A percentile compares a stretch with the other conserved stretches of the same genome.
Conservation (phyloP, 2,797 vertebrate genomes). For the Ptychobarbus kaznakovi region DNA sequence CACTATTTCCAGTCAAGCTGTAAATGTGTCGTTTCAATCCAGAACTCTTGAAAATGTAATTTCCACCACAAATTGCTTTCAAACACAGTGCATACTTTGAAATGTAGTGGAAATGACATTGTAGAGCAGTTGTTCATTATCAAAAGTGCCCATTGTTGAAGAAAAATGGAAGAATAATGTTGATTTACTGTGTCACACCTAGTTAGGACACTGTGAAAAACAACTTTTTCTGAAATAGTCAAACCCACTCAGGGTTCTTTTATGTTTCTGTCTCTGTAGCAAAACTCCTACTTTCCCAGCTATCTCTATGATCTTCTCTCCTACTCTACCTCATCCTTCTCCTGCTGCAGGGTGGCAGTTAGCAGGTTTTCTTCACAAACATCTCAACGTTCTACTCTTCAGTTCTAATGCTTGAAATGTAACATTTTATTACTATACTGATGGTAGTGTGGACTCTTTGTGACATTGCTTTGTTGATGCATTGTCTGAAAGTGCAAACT, state of each 20-base stretch:
- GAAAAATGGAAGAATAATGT: background rate
- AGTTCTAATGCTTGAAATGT: constrained; percentile 4
- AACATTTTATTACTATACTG: background rate
- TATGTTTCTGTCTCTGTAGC: constrained; percentile 56
- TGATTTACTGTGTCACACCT: background rate
- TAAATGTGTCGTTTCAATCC: background rate
- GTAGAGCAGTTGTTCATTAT: background rate
- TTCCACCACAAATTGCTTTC: background rate
- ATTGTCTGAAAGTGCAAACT: background rate
- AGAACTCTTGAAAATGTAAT: background rate
- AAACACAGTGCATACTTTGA: background rate
- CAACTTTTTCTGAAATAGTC: constrained; percentile 10
- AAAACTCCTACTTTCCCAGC: constrained; percentile 60
- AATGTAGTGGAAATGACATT: background rate
- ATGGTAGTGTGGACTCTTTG: background rate
- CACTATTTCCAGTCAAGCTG: background rate
- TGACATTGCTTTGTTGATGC: background rate
- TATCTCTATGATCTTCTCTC: constrained; percentile 62
- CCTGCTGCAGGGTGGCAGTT: constrained; percentile 42
- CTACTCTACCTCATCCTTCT: constrained; percentile 32
- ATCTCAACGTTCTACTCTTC: constrained; percentile 2
- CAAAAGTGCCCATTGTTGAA: background rate
- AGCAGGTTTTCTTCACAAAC: constrained; percentile 32
- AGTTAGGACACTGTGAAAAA: background rate
- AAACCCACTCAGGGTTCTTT: constrained; percentile 23